Percentiles rank a stretch among this genome's conserved stretches.
Evolutionary conservation across 1,140 invertebrate genomes (phyloP).

Genomic region (Bombus ignitus): DNA sequence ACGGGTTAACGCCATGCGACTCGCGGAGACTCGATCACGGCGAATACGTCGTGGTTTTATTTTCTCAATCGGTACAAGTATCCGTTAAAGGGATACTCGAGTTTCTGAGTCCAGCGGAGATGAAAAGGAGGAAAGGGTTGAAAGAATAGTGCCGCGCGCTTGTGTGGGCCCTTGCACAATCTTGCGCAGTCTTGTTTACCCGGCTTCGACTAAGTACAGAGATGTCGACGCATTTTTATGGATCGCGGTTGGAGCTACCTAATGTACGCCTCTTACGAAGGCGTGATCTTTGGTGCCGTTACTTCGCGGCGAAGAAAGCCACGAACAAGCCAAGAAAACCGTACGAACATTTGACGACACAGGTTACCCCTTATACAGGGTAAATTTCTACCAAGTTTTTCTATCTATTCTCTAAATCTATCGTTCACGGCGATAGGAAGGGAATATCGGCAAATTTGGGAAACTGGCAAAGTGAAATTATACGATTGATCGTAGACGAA

Average conservation of each 20-base stretch:
- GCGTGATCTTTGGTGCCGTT: neutral
- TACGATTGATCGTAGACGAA: neutral
- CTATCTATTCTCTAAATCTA: too few species aligned
- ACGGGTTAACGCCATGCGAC: too few species aligned
- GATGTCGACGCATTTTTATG: slow-evolving; percentile 6
- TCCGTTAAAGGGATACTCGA: neutral
- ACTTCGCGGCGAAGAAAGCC: neutral
- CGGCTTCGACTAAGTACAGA: neutral
- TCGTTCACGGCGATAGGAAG: too few species aligned
- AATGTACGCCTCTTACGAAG: too few species aligned
- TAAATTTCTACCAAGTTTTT: neutral
- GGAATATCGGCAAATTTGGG: too few species aligned
- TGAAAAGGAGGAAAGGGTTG: neutral
- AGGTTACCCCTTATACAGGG: neutral
- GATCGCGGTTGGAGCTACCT: neutral
- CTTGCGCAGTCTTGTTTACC: too few species aligned
- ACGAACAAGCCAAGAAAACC: too few species aligned
- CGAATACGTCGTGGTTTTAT: too few species aligned
- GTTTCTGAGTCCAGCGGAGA: neutral
- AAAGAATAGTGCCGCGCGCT: neutral
- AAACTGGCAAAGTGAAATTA: neutral
- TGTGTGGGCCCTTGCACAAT: neutral
- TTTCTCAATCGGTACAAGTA: too few species aligned
- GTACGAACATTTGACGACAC: neutral
- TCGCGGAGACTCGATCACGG: too few species aligned